Base-by-base conservation (phyloP, 2,888 invertebrate genomes). In the Vesta saturnalis region DNA sequence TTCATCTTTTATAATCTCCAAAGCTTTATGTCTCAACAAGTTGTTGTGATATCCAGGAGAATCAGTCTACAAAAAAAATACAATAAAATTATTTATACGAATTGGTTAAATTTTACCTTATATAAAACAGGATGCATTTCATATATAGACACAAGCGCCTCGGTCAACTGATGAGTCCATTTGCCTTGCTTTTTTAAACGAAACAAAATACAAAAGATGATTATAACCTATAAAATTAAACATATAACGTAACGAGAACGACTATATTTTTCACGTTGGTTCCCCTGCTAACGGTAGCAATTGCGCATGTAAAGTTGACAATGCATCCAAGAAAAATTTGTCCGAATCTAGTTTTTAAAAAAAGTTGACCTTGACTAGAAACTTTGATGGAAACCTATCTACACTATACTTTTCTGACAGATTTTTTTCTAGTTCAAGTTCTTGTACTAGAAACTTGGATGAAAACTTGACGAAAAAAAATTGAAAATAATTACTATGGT, bases 241-340 rank as follows among this genome's bases (percentile, higher is more conserved):
- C 4, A 3, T 6, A 30, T 30, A 30, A 30, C 10, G 6, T 6
- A 5, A 46, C 14, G 12, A n/a, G 8, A n/a, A 46, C 8, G 3
- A 14, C 14, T 14, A n/a, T 14, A 14, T 46, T 46, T 46, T 14
- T 46, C 46, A 46, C 5, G 46, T 46, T 46, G 46, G n/a, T 46
- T 14, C 15, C 8, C n/a, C 15, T 14, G n/a, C 15, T 14, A 46
- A 46, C 46, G 12, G 46, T 14, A 14, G 46, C 15, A 6, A 46
- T 14, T 46, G 46, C 46, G 46, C 46, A 46, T 46, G 46, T 46
- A 46, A 46, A 46, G n/a, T 46, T 46, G 46, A 46, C 46, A 12
- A 46, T 14, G n/a, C 46, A 46, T 46, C 12, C 46, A 46, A 46
- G 46, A 46, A 46, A 46, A 46, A 46, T 46, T 14, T 3, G 14